phyloP scores from a whole-genome alignment of 2,113 vertebrate species.

The Eurystomus gularis region DNA sequence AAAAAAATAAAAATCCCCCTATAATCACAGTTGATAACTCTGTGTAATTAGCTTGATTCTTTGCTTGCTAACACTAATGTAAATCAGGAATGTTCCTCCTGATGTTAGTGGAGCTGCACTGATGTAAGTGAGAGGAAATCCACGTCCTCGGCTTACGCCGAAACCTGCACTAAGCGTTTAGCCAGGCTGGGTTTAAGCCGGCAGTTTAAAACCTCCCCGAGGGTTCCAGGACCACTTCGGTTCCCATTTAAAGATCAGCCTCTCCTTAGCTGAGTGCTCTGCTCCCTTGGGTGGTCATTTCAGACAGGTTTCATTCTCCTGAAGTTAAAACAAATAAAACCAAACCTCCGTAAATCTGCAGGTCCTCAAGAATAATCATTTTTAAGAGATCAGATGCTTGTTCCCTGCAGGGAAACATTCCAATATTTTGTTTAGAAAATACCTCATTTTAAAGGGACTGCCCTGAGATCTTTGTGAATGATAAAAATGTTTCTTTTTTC shows the following conservation, averaged over 20 bases:
- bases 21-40: slow-evolving; percentile 5
- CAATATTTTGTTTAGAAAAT: slow-evolving; percentile 64
- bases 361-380: slow-evolving; percentile 16
- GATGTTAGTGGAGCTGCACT: neutral
- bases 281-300: slow-evolving; percentile 60
- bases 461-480: slow-evolving; percentile 51
- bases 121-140: neutral
- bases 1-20: neutral
- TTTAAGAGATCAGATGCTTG: neutral
- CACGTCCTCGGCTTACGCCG: neutral
- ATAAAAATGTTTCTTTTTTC: slow-evolving; percentile 67
- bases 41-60: slow-evolving; percentile 14
- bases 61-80: neutral
- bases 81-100: neutral
- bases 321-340: slow-evolving; percentile 42
- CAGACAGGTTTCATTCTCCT: slow-evolving; percentile 43
- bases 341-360: slow-evolving; percentile 26
- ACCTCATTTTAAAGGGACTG: slow-evolving; percentile 48
- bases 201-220: neutral
- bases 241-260: neutral
- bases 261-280: neutral
- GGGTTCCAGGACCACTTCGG: neutral
- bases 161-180: neutral
- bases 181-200: neutral
- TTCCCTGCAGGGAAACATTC: slow-evolving; percentile 54